Evolutionary conservation across 2,888 invertebrate genomes (phyloP), one percentile per base, ranked within the genome.

Genomic region (Tricholauxania praeusta): DNA sequence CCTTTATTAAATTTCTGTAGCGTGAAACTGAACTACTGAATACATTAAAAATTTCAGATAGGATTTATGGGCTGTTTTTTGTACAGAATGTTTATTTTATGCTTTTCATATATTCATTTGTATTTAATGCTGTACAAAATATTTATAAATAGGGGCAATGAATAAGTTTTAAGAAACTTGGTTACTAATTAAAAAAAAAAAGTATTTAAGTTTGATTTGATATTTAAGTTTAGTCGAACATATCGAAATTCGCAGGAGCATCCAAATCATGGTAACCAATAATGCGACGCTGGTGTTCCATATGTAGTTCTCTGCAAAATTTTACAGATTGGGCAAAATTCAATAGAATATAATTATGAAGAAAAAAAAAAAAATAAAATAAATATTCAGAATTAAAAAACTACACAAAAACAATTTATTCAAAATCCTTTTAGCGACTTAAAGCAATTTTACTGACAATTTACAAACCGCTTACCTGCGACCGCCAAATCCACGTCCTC

Each of bases 201-300:
- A n/a, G 65, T 53, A 22, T 71, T 32, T 15, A 70, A 60, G 48
- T 64, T 64, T 49, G 28, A 39, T 57, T 72, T 49, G 19, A 55
- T 68, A 39, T 66, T 73, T 60, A 59, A 71, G 62, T 78, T 83
- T 85, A 87, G 79, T 86, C 86, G 88, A 94, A 93, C 87, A 93
- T 91, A 87, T 94, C 94, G 86, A 91, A 90, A 89, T 89, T 91
- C 87, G 94, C 94, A 89, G 94, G 94, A 88, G 94, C 94, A 90
- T 96, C 96, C 90, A 96, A 91, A 90, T 96, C 96, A 89, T 94
- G 92, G 91, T 96, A 96, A 88, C 93, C 93, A 88, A 96, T 91
- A 87, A 95, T 90, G 88, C 93, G 92, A 88, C 96, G 91, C 88
- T 92, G 91, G 82, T 91, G 90, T 87, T 91, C 91, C 90, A 90